Evolutionary conservation across 2,113 vertebrate genomes (phyloP).

Genomic region (Gyps fulvus): DNA sequence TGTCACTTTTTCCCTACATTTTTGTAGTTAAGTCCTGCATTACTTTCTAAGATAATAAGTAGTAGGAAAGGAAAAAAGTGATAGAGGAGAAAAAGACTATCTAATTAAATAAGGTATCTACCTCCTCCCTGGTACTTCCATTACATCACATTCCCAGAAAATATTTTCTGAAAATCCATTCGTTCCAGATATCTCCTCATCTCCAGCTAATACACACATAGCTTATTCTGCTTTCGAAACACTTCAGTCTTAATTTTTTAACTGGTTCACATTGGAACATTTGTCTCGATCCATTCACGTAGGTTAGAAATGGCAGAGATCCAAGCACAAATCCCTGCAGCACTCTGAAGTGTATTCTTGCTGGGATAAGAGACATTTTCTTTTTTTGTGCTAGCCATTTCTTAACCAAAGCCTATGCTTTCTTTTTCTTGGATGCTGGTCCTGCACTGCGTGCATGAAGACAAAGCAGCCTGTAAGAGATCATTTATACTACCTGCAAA

Average conservation of each 20-base stretch:
- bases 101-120: background rate
- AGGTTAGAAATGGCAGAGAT: background rate
- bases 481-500: constrained; percentile 12
- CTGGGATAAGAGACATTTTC: background rate
- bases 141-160: background rate
- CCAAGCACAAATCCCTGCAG: background rate
- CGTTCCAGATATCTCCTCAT: background rate
- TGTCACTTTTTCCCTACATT: background rate
- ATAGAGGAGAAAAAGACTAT: background rate
- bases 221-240: background rate
- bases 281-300: background rate
- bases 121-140: background rate
- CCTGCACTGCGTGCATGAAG: background rate
- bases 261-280: background rate
- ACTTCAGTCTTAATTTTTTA: background rate
- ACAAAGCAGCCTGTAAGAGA: background rate
- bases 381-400: background rate
- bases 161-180: background rate
- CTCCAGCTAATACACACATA: background rate
- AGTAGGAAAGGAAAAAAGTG: background rate
- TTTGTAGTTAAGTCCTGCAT: background rate
- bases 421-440: background rate
- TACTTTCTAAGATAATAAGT: background rate
- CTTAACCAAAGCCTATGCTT: background rate
- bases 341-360: background rate